Conservation (phyloP, 2,888 invertebrate species). For the Acanthopleura granulata region DNA sequence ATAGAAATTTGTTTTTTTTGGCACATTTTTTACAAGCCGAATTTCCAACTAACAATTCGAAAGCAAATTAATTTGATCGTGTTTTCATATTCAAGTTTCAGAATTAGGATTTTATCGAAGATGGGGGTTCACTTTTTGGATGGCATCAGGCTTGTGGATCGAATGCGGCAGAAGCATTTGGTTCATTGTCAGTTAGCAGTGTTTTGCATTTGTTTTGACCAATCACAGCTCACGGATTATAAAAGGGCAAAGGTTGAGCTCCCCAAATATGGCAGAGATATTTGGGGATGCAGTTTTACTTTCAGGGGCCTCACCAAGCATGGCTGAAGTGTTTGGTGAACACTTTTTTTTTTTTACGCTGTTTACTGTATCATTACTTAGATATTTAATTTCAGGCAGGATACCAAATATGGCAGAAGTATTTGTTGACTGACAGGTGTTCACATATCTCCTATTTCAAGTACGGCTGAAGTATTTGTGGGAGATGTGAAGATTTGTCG, state of each 20-base stretch:
- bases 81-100: background rate
- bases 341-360: background rate
- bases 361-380: no score
- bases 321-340: constrained; percentile 9
- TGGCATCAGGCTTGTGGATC: background rate
- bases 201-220: background rate
- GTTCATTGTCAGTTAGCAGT: background rate
- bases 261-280: constrained; percentile 14
- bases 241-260: background rate
- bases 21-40: background rate
- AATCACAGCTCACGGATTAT: background rate
- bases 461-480: background rate
- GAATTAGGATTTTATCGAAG: background rate
- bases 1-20: background rate
- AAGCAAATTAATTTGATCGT: background rate
- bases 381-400: background rate
- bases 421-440: background rate
- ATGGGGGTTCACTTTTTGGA: no score
- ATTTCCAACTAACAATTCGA: background rate
- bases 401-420: constrained; percentile 1
- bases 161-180: constrained; percentile 3
- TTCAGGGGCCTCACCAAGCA: background rate
- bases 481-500: background rate
- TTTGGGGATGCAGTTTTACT: background rate
- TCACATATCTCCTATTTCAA: background rate